Base-by-base conservation (phyloP, 2,888 invertebrate species). In the Synanthedon formicaeformis region DNA sequence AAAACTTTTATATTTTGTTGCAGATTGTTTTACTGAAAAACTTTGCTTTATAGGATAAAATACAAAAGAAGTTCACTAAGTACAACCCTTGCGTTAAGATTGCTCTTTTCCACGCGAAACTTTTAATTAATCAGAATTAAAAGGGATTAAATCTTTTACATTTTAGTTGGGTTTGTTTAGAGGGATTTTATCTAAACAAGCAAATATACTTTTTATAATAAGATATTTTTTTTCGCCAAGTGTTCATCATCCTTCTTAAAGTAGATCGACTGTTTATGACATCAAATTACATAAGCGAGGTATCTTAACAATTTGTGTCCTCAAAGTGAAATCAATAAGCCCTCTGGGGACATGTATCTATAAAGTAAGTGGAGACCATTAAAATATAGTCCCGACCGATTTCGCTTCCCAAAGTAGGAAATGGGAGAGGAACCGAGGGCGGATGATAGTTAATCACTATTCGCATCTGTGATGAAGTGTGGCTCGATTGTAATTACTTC, bases 1-100 rank as follows among this genome's bases (percentile, higher is more conserved):
- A 60, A 81, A 86, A 87, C 80, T 87, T 86, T 86, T 83, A 84
- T 85, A 84, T 85, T 85, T 78, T 78, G 78, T 73, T 78, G 76
- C 77, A 79, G 78, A 81, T 82, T 86, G 85, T 84, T 83, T 82
- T 76, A 81, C 80, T 77, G 78, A 81, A 82, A 82, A 84, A 82
- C 77, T 81, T 81, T 74, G 76, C 73, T 81, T 73, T 77, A 75
- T 75, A 75, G 75, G 71, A 80, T 78, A 73, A 81, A 81, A 82
- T 75, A 85, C 82, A 85, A 85, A 85, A 83, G 84, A 82, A 81
- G 70, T 81, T 81, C 66, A 68, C 70, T 69, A 62, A 73, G 71
- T 72, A 78, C 71, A 82, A 80, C 81, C 84, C 82, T 78, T 81
- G 81, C 74, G 69, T 74, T 76, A 69, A 81, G 77, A 78, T 76